Conservation (phyloP, 2,797 vertebrate species). For the Nasua narica region DNA sequence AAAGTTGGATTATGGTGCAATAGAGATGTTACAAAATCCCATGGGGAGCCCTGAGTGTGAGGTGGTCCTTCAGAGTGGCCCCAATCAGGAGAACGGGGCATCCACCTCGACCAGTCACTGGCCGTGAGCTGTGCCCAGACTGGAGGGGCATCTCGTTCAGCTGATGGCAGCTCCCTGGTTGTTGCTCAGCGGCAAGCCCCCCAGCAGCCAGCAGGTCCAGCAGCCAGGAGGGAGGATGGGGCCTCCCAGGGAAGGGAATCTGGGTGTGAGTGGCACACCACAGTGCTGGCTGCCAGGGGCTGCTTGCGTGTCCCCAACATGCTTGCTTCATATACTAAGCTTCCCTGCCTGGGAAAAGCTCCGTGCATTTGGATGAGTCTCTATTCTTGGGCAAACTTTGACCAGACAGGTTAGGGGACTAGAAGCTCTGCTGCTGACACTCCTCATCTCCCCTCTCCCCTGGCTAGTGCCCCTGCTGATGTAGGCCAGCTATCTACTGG, state of each 20-base stretch:
- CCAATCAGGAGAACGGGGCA: background rate
- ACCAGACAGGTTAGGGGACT: background rate
- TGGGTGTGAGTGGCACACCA: background rate
- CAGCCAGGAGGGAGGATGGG: no score
- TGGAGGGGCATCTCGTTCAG: background rate
- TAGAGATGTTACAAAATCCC: no score
- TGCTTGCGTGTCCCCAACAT: background rate
- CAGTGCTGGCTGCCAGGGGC: no score
- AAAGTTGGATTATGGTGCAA: background rate
- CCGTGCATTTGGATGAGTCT: background rate
- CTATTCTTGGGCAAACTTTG: background rate
- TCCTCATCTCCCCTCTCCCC: background rate
- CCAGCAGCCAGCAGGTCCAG: background rate
- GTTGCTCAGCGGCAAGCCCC: background rate
- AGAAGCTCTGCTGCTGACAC: background rate
- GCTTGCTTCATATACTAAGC: background rate
- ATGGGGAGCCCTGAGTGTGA: no score
- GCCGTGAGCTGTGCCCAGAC: background rate
- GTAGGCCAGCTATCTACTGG: accelerated
- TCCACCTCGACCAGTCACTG: background rate
- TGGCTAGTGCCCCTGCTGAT: accelerated
- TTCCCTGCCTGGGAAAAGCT: background rate
- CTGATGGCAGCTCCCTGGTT: background rate
- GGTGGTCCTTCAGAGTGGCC: background rate
- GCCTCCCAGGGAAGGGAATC: background rate